Percentiles rank a stretch among this genome's conserved stretches.
These are phyloP conservation scores for Cheilosia grossa DNA, from an alignment of 2,888 invertebrate species.

Conservation along the genomic window DNA sequence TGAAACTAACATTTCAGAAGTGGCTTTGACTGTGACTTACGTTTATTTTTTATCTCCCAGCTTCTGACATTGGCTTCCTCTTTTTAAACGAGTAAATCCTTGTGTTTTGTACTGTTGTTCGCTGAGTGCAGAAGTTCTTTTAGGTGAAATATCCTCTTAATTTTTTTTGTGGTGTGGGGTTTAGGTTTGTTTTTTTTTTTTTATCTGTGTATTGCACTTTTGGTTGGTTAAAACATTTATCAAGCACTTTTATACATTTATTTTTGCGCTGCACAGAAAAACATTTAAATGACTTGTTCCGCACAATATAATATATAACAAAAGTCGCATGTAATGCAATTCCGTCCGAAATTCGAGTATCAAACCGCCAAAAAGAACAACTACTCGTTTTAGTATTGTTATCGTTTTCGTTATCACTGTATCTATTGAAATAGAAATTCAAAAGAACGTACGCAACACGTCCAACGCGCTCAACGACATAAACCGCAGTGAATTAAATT, in stretches of 20 bases:
- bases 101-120: background rate
- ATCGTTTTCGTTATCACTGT: slow-evolving; percentile 51
- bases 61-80: slow-evolving; percentile 23
- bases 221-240: slow-evolving; percentile 4
- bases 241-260: slow-evolving; percentile 4
- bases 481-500: slow-evolving; percentile 47
- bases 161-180: background rate
- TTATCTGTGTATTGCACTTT: background rate
- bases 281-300: slow-evolving; percentile 2
- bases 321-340: slow-evolving; percentile 35
- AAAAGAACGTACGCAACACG: slow-evolving; percentile 12
- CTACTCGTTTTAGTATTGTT: slow-evolving; percentile 19
- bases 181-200: slow-evolving; percentile 3
- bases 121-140: background rate
- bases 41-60: slow-evolving; percentile 32
- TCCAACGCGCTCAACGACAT: slow-evolving; percentile 52
- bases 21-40: slow-evolving; percentile 61
- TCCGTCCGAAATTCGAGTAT: slow-evolving; percentile 54
- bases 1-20: slow-evolving; percentile 42
- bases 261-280: background rate
- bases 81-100: slow-evolving; percentile 36
- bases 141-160: slow-evolving; percentile 47
- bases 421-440: background rate
- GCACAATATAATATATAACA: background rate
- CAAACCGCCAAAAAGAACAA: slow-evolving; percentile 61